phyloP scores from a whole-genome alignment of 2,113 vertebrate species.

The Rynchops niger region DNA sequence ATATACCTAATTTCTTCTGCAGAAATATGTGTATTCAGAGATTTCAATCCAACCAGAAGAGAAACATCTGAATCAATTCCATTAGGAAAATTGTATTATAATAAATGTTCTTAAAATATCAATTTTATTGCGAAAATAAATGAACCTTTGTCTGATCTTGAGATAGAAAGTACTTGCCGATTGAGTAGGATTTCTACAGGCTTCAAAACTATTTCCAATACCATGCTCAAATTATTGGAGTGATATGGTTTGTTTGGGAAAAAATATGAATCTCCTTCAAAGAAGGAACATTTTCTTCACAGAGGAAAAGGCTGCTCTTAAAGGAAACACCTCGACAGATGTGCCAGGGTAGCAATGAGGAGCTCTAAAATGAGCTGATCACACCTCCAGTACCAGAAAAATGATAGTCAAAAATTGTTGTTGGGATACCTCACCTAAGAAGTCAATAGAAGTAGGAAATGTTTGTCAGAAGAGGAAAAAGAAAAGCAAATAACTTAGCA shows the following conservation, averaged over 20 bases:
- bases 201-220: neutral
- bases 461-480: neutral
- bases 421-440: neutral
- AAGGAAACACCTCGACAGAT: neutral
- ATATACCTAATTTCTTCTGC: neutral
- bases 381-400: neutral
- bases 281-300: neutral
- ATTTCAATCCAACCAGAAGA: neutral
- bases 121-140: neutral
- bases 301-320: neutral
- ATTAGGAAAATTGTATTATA: neutral
- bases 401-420: neutral
- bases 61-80: neutral
- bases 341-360: neutral
- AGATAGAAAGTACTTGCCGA: neutral
- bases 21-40: neutral
- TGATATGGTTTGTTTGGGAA: neutral
- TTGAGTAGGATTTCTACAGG: neutral
- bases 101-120: neutral
- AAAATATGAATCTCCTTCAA: neutral
- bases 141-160: neutral
- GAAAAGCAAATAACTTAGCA: neutral
- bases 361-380: neutral
- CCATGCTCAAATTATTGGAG: neutral
- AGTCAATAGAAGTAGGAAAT: neutral